Percentiles rank a stretch among this genome's conserved stretches.
These are phyloP conservation scores for Typhlichthys subterraneus DNA, from an alignment of 2,797 vertebrate species.

Conservation along the genomic window DNA sequence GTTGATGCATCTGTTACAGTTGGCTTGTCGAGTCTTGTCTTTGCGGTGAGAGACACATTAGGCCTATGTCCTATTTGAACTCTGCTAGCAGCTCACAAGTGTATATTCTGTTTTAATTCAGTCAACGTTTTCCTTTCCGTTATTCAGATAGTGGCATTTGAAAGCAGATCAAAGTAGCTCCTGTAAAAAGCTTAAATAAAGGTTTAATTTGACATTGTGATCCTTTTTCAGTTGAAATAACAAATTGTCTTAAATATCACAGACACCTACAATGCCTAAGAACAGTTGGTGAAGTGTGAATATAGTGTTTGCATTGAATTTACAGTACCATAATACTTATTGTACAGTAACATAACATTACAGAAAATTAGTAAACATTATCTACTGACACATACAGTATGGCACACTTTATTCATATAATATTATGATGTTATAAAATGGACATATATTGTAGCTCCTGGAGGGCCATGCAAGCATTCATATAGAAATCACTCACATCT, in stretches of 20 bases:
- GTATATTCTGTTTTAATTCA: conserved; percentile 2
- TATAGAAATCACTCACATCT: too few species aligned
- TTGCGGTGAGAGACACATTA: conserved; percentile 5
- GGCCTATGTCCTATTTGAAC: conserved; percentile 1
- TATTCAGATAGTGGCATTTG: neutral
- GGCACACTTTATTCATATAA: too few species aligned
- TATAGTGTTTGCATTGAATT: too few species aligned
- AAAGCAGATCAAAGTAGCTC: conserved; percentile 1
- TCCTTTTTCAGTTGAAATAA: neutral
- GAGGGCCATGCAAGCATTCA: too few species aligned
- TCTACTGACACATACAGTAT: too few species aligned
- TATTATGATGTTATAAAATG: too few species aligned
- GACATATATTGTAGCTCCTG: too few species aligned
- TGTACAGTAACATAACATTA: too few species aligned
- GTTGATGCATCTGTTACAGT: conserved; percentile 7
- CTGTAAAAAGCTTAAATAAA: conserved; percentile 20
- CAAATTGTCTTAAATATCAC: too few species aligned
- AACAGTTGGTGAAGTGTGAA: neutral
- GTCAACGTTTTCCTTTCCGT: neutral
- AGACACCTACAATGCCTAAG: neutral
- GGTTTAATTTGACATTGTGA: neutral
- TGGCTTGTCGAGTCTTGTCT: conserved; percentile 4
- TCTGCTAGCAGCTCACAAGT: conserved; percentile 11
- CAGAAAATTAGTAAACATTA: too few species aligned
- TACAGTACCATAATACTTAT: too few species aligned